Conservation (phyloP, 1,140 invertebrate species). For the Drosophila sp. region DNA sequence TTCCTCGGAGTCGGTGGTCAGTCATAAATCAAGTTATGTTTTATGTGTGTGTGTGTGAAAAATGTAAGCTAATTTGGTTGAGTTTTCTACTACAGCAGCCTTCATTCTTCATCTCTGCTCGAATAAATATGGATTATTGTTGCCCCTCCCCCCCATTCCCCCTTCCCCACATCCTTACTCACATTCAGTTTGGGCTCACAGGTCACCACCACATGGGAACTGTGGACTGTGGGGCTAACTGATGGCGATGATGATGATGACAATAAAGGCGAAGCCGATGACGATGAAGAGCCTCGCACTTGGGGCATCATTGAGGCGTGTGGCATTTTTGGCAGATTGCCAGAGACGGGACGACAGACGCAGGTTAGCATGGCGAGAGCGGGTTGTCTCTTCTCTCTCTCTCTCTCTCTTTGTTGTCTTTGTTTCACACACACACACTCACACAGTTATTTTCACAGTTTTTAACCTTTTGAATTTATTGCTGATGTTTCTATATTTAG, state of each 20-base stretch:
- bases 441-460: neutral
- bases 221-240: constrained; percentile 28
- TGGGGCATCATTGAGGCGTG: constrained; percentile 68
- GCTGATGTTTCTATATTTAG: constrained; percentile 25
- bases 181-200: constrained; percentile 79
- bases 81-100: constrained; percentile 49
- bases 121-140: constrained; percentile 51
- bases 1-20: constrained; percentile 31
- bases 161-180: constrained; percentile 48
- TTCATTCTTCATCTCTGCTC: constrained; percentile 18
- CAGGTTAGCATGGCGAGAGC: constrained; percentile 72
- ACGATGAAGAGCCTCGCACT: constrained; percentile 41
- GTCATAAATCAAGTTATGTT: constrained; percentile 79
- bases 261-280: constrained; percentile 1
- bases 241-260: constrained; percentile 35
- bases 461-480: constrained; percentile 9
- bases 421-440: neutral
- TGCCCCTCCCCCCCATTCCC: neutral
- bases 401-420: neutral
- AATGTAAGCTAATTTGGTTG: constrained; percentile 73
- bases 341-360: constrained; percentile 82
- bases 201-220: constrained; percentile 68
- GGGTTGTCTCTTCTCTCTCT: neutral
- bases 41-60: constrained; percentile 51
- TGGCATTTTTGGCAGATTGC: constrained; percentile 82